Base-by-base conservation (phyloP, 2,888 invertebrate genomes). In the Cataglyphis cursor region DNA sequence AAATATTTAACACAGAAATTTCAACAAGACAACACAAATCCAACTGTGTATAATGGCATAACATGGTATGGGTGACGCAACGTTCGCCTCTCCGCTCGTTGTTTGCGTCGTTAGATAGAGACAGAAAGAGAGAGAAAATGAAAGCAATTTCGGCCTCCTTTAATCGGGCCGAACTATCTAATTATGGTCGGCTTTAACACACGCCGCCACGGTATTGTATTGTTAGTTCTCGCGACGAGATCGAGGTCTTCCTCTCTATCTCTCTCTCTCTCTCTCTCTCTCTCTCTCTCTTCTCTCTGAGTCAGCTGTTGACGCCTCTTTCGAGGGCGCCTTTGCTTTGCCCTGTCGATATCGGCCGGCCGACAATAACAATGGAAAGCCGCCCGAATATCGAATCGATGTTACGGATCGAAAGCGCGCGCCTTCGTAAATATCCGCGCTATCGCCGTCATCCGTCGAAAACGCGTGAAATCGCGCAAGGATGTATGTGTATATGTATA, bases 301-400 rank as follows among this genome's bases (percentile, higher is more conserved):
- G 89, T 89, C 85, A 88, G 83, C 78, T 86, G 83, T 85, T 88
- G 85, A 85, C 85, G 85, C 73, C 73, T 74, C 81, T 78, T 85
- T 78, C 83, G 85, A 87, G 85, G 61, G 84, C 85, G 80, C 28
- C 66, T 70, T 82, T 38, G 70, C 82, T 28, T 62, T 57, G 18
- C 64, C 31, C 38, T 73, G 73, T 54, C 57, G 54, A 65, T 35
- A n/a, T 74, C 59, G 24, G 54, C 18, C 74, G 48, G 24, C 21
- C 54, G 48, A 21, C 51, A 44, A 41, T 59, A 57, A 54, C 81
- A 75, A 81, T 59, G 74, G 61, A 86, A 80, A 86, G 66, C 51
- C 51, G 28, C 31, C 31, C 31, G 82, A 70, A 24, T 84, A 62
- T 44, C 54, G 76, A 74, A 76, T 81, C 65, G 62, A 84, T 84